Base-by-base conservation (phyloP, 2,113 vertebrate genomes). In the Pardalotus punctatus region DNA sequence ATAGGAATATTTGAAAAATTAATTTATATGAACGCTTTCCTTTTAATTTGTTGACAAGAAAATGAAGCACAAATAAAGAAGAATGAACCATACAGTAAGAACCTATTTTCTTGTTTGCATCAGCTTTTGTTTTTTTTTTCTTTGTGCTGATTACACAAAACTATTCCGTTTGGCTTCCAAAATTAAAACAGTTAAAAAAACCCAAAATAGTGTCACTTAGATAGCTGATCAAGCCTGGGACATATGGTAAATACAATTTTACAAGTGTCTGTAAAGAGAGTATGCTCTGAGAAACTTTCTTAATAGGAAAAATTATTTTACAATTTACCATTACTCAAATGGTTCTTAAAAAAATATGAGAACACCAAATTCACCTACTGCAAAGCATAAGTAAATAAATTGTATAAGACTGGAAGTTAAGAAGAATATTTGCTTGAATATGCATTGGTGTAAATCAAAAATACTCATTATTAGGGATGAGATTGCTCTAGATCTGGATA, bases 131-230 rank as follows among this genome's bases (percentile, higher is more conserved):
- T 0, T 3, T 81, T 62, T 28, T 3, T 81, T 38, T 31, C 17
- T 45, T 66, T 35, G 12, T 81, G 29, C 2, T 22, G 48, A 43
- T 72, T 83, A 3, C 17, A 36, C 9, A 56, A 28, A 64, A 53
- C 5, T 66, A 29, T 67, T 74, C 9, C 11, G 61, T 81, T 86
- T 83, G 18, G 3, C n/a, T 92, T 92, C 29, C 31, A 83, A 90
- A 80, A 77, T 33, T 60, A 31, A 35, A 24, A 67, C 9, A 65
- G 11, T 5, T 90, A 50, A 67, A 85, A 70, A 35, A 4, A 1
- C 1, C 15, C 6, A 14, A 8, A 76, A n/a, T 47, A 0, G 2
- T 56, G 5, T 60, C 7, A 47, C 14, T 82, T 56, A 56, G 24
- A 27, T 24, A 40, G 16, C 9, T 90, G 31, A 23, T 72, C 4